phyloP scores from a whole-genome alignment of 37 sponge, comb jelly and placozoan species.

The Hexactinellida sp. region DNA sequence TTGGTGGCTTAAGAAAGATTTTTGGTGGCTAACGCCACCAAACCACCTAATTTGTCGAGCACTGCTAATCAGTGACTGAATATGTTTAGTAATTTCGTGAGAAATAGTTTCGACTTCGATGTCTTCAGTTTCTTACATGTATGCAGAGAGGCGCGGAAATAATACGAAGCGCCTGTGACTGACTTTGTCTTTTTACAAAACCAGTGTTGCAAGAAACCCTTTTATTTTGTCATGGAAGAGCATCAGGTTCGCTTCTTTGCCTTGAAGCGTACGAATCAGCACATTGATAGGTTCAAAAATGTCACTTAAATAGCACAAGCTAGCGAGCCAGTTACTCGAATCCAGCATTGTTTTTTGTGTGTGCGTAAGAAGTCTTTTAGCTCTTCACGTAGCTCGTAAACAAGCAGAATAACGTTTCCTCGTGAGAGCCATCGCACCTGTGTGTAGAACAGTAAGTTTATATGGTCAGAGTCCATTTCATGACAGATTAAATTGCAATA shows the following conservation, averaged over 20 bases:
- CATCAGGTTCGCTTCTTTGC: conserved; percentile 5
- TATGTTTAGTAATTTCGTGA: conserved; percentile 6
- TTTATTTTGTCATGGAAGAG: conserved; percentile 15
- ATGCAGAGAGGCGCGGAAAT: conserved; percentile 3
- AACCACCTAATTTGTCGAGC: too few relatives aligned
- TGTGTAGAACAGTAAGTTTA: conserved; percentile 2
- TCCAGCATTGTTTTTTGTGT: not conserved
- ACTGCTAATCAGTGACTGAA: conserved; percentile 15
- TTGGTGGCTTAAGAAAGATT: too few relatives aligned
- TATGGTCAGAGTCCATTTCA: conserved; percentile 8
- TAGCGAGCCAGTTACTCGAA: conserved; percentile 5
- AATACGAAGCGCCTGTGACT: not conserved
- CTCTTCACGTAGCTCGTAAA: conserved; percentile 17
- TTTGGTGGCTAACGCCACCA: too few relatives aligned
- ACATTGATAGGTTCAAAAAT: conserved; percentile 16
- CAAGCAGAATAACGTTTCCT: conserved; percentile 7
- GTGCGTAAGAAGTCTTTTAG: conserved; percentile 11
- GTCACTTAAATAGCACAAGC: conserved; percentile 12
- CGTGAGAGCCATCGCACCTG: conserved; percentile 9
- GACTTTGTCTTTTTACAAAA: conserved; percentile 1
- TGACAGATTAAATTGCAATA: not conserved
- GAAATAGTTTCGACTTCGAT: not conserved
- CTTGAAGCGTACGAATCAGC: conserved; percentile 13
- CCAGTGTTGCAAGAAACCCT: conserved; percentile 18
- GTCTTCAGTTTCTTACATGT: conserved; percentile 4